These are phyloP conservation scores for Casuarius casuarius DNA, from an alignment of 2,113 vertebrate species.

Conservation along the genomic window DNA sequence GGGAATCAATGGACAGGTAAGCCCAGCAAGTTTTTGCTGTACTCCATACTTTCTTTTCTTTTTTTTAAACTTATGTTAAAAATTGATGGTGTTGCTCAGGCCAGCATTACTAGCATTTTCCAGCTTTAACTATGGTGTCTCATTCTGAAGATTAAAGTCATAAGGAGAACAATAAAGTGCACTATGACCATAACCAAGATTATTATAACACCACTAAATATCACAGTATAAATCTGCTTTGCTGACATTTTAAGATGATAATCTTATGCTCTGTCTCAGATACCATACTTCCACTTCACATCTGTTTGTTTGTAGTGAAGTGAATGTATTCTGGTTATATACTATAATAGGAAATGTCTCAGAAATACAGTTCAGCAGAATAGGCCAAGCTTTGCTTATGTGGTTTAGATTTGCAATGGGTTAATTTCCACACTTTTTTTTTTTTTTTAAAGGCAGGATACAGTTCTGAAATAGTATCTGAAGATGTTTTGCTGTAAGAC, in stretches of 20 bases:
- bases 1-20: conserved; percentile 38
- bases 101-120: background rate
- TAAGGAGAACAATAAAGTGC: conserved; percentile 43
- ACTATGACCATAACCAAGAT: conserved; percentile 24
- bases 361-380: background rate
- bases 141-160: conserved; percentile 49
- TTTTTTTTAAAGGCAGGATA: background rate
- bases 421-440: background rate
- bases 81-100: conserved; percentile 30
- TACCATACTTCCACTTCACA: background rate
- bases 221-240: conserved; percentile 41
- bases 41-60: too few relatives aligned
- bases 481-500: background rate
- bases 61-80: background rate
- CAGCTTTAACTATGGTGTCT: conserved; percentile 51
- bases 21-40: background rate
- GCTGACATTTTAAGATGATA: conserved; percentile 39
- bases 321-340: background rate
- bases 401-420: background rate
- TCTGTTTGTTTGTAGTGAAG: conserved; percentile 28
- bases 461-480: background rate
- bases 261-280: conserved; percentile 20
- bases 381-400: background rate
- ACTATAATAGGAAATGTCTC: background rate
- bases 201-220: conserved; percentile 47